A percentile compares a stretch with the other conserved stretches of the same genome.
phyloP scores from a whole-genome alignment of 2,888 invertebrate genomes.

The Gisinianus flammeolus region DNA sequence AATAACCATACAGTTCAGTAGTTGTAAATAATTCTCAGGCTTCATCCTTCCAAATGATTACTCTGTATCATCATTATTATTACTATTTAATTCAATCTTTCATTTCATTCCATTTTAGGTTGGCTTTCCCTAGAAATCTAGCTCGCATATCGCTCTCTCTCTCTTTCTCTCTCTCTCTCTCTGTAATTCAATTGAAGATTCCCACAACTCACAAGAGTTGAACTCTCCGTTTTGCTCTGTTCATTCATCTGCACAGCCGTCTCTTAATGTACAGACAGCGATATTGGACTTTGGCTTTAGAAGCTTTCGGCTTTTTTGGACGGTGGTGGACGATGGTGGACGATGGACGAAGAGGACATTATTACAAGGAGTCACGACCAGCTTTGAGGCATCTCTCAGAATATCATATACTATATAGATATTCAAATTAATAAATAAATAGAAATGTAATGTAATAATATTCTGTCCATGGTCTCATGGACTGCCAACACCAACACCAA shows the following conservation, averaged over 20 bases:
- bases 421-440: background rate
- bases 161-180: too few species aligned
- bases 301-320: background rate
- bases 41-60: background rate
- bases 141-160: too few species aligned
- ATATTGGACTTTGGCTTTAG: background rate
- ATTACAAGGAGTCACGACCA: constrained; percentile 21
- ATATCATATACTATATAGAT: background rate
- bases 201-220: constrained; percentile 4
- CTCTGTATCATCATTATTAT: background rate
- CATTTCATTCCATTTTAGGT: background rate
- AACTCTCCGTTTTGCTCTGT: too few species aligned
- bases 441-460: constrained; percentile 7
- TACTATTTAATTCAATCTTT: background rate
- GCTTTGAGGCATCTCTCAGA: background rate
- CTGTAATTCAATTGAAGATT: background rate
- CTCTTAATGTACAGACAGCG: too few species aligned
- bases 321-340: background rate
- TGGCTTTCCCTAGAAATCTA: constrained; percentile 4
- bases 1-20: background rate
- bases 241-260: too few species aligned
- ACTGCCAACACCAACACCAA: background rate
- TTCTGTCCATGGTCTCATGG: background rate
- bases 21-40: background rate
- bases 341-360: background rate